Conservation (phyloP, 1,140 invertebrate genomes). For the Brachionus angularis region DNA sequence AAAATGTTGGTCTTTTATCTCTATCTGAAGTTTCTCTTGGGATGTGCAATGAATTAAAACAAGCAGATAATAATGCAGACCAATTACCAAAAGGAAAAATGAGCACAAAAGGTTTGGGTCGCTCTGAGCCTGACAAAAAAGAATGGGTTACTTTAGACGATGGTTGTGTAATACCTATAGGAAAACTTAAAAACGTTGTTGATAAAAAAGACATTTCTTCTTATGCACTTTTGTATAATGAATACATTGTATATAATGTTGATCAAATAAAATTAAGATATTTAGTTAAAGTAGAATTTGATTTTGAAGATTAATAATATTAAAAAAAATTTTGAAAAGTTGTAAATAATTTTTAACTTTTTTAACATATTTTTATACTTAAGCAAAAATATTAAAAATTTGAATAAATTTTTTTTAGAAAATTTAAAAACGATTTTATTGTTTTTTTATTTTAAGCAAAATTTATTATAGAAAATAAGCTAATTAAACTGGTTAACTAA, state of each 20-base stretch:
- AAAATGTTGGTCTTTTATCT: conserved; percentile 76
- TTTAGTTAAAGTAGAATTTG: conserved; percentile 33
- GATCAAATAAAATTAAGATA: conserved; percentile 37
- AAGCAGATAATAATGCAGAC: conserved; percentile 67
- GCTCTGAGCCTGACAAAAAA: conserved; percentile 8
- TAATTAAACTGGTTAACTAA: too few species aligned
- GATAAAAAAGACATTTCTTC: conserved; percentile 47
- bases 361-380: too few species aligned
- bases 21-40: conserved; percentile 93
- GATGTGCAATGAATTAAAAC: conserved; percentile 71
- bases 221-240: conserved; percentile 73
- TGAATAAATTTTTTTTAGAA: background rate
- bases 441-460: background rate
- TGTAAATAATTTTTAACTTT: too few species aligned
- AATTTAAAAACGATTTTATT: background rate
- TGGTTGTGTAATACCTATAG: conserved; percentile 73
- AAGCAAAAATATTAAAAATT: too few species aligned
- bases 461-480: too few species aligned
- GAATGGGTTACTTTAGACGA: conserved; percentile 45
- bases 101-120: conserved; percentile 68
- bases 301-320: conserved; percentile 24
- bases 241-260: conserved; percentile 52
- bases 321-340: background rate
- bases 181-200: conserved; percentile 60
- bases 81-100: conserved; percentile 73